Conservation (phyloP, 2,888 invertebrate genomes). For the Caenorhabditis zanzibari region DNA sequence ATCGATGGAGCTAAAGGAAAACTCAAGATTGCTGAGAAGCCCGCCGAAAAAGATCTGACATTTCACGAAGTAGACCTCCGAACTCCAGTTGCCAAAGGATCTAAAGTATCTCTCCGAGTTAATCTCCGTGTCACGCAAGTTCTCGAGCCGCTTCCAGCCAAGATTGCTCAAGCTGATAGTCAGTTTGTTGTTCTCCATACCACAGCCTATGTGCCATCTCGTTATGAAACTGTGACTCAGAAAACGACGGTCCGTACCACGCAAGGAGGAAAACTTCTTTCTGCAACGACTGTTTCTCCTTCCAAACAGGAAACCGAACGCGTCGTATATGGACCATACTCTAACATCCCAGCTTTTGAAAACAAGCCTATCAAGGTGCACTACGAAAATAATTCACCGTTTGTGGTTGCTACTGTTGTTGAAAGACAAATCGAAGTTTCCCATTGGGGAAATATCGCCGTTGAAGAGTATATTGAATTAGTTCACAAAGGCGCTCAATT, state of each 20-base stretch:
- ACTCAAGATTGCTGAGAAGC: constrained; percentile 62
- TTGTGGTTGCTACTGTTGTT: constrained; percentile 92
- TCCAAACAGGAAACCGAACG: constrained; percentile 89
- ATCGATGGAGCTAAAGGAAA: constrained; percentile 70
- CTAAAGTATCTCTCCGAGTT: constrained; percentile 84
- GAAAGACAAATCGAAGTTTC: constrained; percentile 95
- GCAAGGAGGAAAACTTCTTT: constrained; percentile 68
- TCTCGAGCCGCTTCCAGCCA: constrained; percentile 91
- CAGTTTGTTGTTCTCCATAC: constrained; percentile 93
- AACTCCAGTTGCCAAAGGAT: constrained; percentile 74
- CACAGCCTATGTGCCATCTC: constrained; percentile 90
- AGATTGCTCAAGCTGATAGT: constrained; percentile 94
- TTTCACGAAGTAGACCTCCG: constrained; percentile 77
- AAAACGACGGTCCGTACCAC: constrained; percentile 88
- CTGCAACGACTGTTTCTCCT: constrained; percentile 86
- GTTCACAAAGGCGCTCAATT: constrained; percentile 94
- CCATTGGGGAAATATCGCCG: constrained; percentile 96
- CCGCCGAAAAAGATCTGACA: constrained; percentile 34
- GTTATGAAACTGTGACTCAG: constrained; percentile 90
- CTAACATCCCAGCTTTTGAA: constrained; percentile 87
- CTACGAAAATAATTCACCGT: constrained; percentile 96
- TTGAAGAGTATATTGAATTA: constrained; percentile 95
- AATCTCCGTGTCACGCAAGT: constrained; percentile 90
- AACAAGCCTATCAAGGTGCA: constrained; percentile 89
- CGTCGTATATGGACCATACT: constrained; percentile 93